A percentile compares a stretch with the other conserved stretches of the same genome.
These are phyloP conservation scores for Tiphia femorata DNA, from an alignment of 2,888 invertebrate species.

Conservation along the genomic window DNA sequence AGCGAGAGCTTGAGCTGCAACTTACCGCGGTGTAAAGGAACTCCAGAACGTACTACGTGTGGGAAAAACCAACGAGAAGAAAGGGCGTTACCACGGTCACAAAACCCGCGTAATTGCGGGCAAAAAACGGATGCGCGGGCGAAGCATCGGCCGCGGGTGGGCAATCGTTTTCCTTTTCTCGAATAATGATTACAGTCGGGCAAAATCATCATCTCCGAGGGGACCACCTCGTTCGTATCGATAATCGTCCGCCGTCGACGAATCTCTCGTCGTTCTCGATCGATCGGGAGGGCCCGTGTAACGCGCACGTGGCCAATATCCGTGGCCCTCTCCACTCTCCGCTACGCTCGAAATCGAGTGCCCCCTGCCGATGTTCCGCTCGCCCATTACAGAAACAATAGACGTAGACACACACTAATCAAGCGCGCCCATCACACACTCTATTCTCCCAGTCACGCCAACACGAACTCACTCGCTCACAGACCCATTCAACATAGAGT, in stretches of 20 bases:
- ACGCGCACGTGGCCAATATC: too few relatives aligned
- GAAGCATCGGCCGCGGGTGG: constrained; percentile 43
- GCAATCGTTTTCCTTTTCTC: constrained; percentile 27
- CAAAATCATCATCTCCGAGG: neutral
- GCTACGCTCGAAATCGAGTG: constrained; percentile 34
- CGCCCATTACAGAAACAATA: constrained; percentile 68
- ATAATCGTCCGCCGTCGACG: neutral
- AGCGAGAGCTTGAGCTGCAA: constrained; percentile 75
- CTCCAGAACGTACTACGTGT: constrained; percentile 96
- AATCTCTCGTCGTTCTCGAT: too few relatives aligned
- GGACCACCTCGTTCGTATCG: too few relatives aligned
- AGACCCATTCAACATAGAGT: constrained; percentile 65
- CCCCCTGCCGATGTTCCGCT: constrained; percentile 61
- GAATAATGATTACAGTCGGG: neutral
- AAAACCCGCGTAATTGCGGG: constrained; percentile 63
- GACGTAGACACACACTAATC: constrained; percentile 69
- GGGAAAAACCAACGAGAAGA: constrained; percentile 70
- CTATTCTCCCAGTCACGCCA: constrained; percentile 57
- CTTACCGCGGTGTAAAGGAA: constrained; percentile 99
- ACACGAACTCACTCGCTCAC: constrained; percentile 62
- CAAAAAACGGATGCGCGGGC: constrained; percentile 51
- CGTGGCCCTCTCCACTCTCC: neutral
- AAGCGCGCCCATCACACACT: constrained; percentile 61
- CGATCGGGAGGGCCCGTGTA: too few relatives aligned
- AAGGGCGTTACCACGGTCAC: constrained; percentile 70